These are phyloP conservation scores for Philonicus albiceps DNA, from an alignment of 2,888 invertebrate species.

Conservation along the genomic window DNA sequence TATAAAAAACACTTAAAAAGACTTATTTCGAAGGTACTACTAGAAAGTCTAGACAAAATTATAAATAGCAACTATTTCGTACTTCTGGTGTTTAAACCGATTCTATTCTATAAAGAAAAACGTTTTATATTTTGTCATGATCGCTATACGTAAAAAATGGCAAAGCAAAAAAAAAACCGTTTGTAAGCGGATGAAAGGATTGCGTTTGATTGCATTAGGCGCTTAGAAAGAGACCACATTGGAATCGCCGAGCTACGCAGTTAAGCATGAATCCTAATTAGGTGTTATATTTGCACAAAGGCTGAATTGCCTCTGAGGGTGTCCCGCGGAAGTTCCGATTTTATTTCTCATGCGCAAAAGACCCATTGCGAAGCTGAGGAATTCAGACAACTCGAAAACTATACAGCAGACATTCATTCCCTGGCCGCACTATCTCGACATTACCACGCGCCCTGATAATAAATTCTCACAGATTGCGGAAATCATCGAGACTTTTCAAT, in stretches of 20 bases:
- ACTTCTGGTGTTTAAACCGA: too few relatives aligned
- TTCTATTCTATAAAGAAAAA: too few relatives aligned
- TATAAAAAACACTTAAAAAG: too few relatives aligned
- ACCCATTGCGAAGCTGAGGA: not conserved
- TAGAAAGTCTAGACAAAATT: too few relatives aligned
- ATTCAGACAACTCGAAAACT: not conserved
- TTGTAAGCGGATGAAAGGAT: too few relatives aligned
- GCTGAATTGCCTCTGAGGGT: too few relatives aligned
- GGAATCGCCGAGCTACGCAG: not conserved
- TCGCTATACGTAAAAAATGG: too few relatives aligned
- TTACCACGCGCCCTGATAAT: not conserved
- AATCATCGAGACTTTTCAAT: not conserved
- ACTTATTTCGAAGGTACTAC: too few relatives aligned
- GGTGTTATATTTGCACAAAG: not conserved
- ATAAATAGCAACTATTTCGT: too few relatives aligned
- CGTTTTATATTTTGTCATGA: too few relatives aligned
- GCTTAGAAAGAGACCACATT: not conserved
- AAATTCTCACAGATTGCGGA: not conserved
- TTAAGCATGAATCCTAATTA: not conserved
- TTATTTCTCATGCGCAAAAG: not conserved
- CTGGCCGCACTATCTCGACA: not conserved
- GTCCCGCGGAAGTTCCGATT: not conserved
- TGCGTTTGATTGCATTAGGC: too few relatives aligned
- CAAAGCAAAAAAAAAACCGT: too few relatives aligned
- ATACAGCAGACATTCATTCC: not conserved